Conservation (phyloP, 2,888 invertebrate species). For the Nudaria mundana region DNA sequence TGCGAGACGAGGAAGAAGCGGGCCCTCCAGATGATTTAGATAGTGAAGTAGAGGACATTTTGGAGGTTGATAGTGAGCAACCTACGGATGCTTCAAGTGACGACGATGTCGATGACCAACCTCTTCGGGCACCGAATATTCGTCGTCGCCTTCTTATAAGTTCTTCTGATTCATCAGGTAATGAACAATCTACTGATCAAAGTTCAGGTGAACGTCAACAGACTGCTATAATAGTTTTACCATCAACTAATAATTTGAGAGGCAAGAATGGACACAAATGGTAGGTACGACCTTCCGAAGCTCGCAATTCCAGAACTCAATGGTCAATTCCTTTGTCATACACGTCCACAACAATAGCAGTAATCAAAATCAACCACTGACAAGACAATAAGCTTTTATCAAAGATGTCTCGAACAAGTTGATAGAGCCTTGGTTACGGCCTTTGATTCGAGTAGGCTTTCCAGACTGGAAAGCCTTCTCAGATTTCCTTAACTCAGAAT, state of each 20-base stretch:
- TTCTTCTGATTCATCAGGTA: slow-evolving; percentile 12
- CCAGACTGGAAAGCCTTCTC: too few relatives aligned
- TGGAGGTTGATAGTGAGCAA: slow-evolving; percentile 10
- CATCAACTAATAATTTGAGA: slow-evolving; percentile 8
- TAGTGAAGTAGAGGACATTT: slow-evolving; percentile 9
- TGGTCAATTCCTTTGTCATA: slow-evolving; percentile 18
- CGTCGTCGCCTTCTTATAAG: slow-evolving; percentile 6
- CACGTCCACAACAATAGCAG: slow-evolving; percentile 11
- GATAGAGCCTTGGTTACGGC: background rate
- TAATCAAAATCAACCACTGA: background rate
- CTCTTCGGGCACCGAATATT: slow-evolving; percentile 7
- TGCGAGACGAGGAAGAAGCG: slow-evolving; percentile 8
- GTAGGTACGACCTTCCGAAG: slow-evolving; percentile 10
- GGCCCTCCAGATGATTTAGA: slow-evolving; percentile 9
- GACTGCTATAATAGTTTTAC: slow-evolving; percentile 6
- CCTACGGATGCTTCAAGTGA: slow-evolving; percentile 14
- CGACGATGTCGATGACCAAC: slow-evolving; percentile 11
- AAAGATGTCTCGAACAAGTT: background rate
- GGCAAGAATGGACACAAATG: slow-evolving; percentile 17
- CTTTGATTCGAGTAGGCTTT: too few relatives aligned
- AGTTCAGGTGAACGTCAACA: slow-evolving; percentile 10
- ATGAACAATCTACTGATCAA: slow-evolving; percentile 6
- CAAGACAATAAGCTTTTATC: background rate
- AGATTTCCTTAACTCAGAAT: too few relatives aligned
- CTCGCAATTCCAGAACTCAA: slow-evolving; percentile 12